Base-by-base conservation (phyloP, 2,888 invertebrate genomes). In the Spodoptera exigua region DNA sequence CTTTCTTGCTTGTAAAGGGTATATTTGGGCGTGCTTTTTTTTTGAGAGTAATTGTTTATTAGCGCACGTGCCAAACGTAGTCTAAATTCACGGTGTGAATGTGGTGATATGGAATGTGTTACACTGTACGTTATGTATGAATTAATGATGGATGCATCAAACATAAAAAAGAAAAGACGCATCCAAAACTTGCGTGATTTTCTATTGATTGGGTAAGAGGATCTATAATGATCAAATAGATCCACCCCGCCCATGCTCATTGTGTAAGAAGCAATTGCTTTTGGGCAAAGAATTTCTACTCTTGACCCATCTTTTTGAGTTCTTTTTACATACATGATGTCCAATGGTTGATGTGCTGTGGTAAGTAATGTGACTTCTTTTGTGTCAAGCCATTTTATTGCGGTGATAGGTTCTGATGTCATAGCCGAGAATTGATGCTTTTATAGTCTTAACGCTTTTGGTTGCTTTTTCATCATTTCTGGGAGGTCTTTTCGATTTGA, bases 231-330 rank as follows among this genome's bases (percentile, higher is more conserved):
- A 46, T 83, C 81, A 51, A 82, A 82, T 18, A 60, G 68, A 76
- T 85, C 82, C 3, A 84, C 83, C 12, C 80, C 79, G n/a, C 81
- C 80, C 80, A 82, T 84, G 40, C 49, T 77, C 3, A 77, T 63
- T 7, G 82, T 84, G 47, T 84, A 84, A 7, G 58, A 45, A 45
- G 75, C 80, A 55, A 83, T 83, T 18, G 84, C 79, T 59, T 58
- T 70, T 14, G 82, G 82, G 61, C 80, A 81, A 14, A 80, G 68
- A 61, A 82, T 72, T 10, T 80, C 71, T 56, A 18, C 43, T 75
- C 63, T 82, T 37, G 79, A 63, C 17, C 82, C 84, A 68, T 84
- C 79, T 53, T 79, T 81, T 74, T 83, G 81, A 17, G 80, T 83
- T 60, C 81, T 76, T 60, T 81, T 71, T 37, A 80, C 70, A n/a